Conservation (phyloP, 2,797 vertebrate species). For the Hylomyscus alleni region DNA sequence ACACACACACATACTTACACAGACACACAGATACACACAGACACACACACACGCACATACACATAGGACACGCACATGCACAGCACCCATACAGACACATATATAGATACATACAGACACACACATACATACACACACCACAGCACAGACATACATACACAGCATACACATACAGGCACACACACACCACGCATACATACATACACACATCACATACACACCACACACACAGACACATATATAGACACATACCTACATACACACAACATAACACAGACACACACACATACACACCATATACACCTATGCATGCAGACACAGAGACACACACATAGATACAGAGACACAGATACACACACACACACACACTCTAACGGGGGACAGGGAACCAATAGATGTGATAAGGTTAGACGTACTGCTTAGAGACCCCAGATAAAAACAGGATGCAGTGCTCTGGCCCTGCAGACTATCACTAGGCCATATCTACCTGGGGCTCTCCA, state of each 20-base stretch:
- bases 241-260: not conserved
- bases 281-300: not conserved
- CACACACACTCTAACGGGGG: not conserved
- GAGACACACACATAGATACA: not conserved
- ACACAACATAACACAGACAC: not conserved
- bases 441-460: rapidly evolving
- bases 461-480: not conserved
- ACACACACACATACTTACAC: not conserved
- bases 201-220: not conserved
- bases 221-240: not conserved
- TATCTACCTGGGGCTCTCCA: not conserved
- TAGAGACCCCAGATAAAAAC: not conserved
- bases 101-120: rapidly evolving
- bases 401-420: not conserved
- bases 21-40: not conserved
- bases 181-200: not conserved
- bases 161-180: rapidly evolving
- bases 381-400: no score
- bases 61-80: not conserved
- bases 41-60: not conserved
- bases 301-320: not conserved
- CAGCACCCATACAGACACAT: not conserved
- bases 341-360: not conserved
- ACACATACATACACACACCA: not conserved
- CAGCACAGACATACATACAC: not conserved